Evolutionary conservation across 2,113 vertebrate species (phyloP), one percentile per base, ranked within the genome.

Genomic region (Poecile atricapillus): DNA sequence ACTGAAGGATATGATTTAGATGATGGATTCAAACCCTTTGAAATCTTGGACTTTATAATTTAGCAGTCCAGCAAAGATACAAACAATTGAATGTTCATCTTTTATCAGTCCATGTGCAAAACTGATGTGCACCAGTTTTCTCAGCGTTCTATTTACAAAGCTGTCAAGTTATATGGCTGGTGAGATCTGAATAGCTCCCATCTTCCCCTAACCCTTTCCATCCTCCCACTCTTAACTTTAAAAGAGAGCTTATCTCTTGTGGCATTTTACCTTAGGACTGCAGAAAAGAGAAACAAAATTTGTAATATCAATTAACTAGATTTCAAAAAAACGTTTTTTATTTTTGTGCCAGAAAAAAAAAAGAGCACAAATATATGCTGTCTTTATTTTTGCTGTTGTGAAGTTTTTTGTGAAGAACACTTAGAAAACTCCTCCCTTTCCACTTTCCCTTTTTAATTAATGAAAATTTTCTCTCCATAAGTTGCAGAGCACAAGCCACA

Each of bases 1-100:
- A 83, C 23, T 60, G 56, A 92, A 94, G 64, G 83, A 93, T 89
- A 81, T 23, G 27, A 89, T 74, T 90, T 89, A 94, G 76, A 73
- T 0, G 5, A 93, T 46, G n/a, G 58, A 93, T 87, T 80, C 46
- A 76, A 94, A 70, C 1, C 35, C 52, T 96, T 83, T 93, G 83
- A 83, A 93, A 93, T 68, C 44, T 21, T 65, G 56, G 71, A 77
- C 47, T 84, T 95, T 3, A 59, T 44, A 94, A 90, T 94, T 93
- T 47, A 87, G 76, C 64, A 90, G 86, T 67, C 68, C 92, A 70
- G 64, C 50, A 93, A 75, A 94, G 47, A 74, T 10, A 70, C 11
- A 88, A 90, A 85, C 37, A 93, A 44, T n/a, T 1, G 5, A 71
- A 30, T 74, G 55, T 44, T 90, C 47, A 55, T 74, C 55, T 93